A percentile compares a stretch with the other conserved stretches of the same genome.
Evolutionary conservation across 2,797 vertebrate species (phyloP).

Genomic region (Liasis olivaceus): DNA sequence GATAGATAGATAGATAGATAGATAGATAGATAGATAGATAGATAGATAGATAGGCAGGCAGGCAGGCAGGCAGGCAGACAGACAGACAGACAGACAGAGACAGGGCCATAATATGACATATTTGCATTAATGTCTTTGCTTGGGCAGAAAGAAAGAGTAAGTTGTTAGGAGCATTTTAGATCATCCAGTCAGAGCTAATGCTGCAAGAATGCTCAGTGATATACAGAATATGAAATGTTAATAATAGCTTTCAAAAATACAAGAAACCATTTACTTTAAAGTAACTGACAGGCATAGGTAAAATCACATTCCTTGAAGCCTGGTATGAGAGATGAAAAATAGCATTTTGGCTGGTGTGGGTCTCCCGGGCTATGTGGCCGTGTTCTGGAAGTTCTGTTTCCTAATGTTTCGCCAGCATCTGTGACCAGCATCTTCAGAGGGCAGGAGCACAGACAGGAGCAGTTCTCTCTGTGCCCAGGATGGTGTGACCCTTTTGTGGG

Average conservation of each 20-base stretch:
- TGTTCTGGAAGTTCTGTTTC: too few relatives aligned
- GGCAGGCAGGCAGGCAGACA: too few relatives aligned
- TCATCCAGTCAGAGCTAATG: neutral
- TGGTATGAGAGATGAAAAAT: neutral
- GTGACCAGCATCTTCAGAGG: too few relatives aligned
- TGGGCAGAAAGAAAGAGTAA: neutral
- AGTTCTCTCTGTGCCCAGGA: too few relatives aligned
- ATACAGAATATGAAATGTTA: neutral
- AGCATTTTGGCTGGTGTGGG: too few relatives aligned
- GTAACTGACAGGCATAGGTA: neutral
- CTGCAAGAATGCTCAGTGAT: neutral
- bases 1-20: too few relatives aligned
- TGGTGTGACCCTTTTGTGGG: too few relatives aligned
- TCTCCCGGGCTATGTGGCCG: too few relatives aligned
- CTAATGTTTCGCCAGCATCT: too few relatives aligned
- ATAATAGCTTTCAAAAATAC: neutral
- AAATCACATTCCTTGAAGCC: neutral
- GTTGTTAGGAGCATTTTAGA: neutral
- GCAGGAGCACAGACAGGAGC: too few relatives aligned
- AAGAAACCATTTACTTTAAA: constrained; percentile 1
- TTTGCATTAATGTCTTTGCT: neutral
- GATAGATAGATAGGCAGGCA: too few relatives aligned
- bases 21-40: neutral
- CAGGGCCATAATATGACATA: neutral
- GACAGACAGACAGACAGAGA: neutral